Base-by-base conservation (phyloP, 1,140 invertebrate genomes). In the Drosophila hydei region DNA sequence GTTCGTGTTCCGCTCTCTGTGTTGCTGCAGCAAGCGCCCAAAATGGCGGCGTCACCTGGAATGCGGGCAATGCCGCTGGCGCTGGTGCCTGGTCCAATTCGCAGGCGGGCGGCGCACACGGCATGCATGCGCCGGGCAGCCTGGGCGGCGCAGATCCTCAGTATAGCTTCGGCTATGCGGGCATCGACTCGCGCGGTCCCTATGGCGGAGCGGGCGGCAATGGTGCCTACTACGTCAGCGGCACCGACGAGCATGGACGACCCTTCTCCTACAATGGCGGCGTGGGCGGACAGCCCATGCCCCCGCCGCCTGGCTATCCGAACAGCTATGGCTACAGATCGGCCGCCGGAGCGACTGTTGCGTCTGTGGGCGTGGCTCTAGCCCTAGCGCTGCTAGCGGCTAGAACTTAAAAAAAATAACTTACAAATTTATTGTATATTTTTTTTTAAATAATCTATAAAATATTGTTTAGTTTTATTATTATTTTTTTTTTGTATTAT, bases 171-270 rank as follows among this genome's bases (percentile, higher is more conserved):
- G 87, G 87, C 0, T 89, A 89, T 30, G 87, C 75, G 2, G 87
- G 87, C 33, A 40, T 90, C 19, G 87, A 89, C 36, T 79, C 87
- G 0, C 75, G 87, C 0, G 87, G 87, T 0, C 42, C 70, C 14
- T 89, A 89, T 6, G 87, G 87, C 7, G 87, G 85, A 1, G 80
- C 85, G 1, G 87, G 77, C 2, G 87, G 87, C 51, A 89, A 89
- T 27, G 87, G 87, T 0, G 87, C 75, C 33, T 89, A 89, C 67
- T 89, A 89, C 21, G 87, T 81, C 0, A 65, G 80, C 33, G 80
- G 87, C 38, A 74, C 77, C 5, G 87, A 89, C 14, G 87, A 89
- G 60, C 87, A 81, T 7, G 87, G 87, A 0, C 61, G 80, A 1
- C 77, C 81, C 36, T 89, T 70, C 25, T 63, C 75, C 11, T 89